Percentiles rank a stretch among this genome's conserved stretches.
Evolutionary conservation across 2,113 vertebrate genomes (phyloP).

Genomic region (Heterotis niloticus): DNA sequence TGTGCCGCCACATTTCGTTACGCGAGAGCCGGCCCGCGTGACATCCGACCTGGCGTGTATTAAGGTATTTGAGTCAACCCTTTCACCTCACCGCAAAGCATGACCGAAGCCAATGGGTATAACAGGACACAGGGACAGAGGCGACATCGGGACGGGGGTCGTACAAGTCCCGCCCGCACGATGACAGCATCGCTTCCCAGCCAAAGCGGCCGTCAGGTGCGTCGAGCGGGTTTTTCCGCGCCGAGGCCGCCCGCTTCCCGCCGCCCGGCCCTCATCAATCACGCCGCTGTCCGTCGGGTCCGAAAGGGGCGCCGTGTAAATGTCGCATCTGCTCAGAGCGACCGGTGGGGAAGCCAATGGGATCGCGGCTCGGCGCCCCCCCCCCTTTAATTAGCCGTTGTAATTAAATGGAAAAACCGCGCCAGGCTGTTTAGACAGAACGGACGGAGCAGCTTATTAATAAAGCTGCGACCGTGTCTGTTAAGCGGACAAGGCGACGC

Average conservation of each 20-base stretch:
- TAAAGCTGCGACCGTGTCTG: slow-evolving; percentile 69
- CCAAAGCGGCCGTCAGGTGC: slow-evolving; percentile 48
- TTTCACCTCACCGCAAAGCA: too few species aligned
- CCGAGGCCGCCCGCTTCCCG: slow-evolving; percentile 63
- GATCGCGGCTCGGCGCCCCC: slow-evolving; percentile 57
- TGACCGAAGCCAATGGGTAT: too few species aligned
- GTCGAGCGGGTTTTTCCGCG: slow-evolving; percentile 44
- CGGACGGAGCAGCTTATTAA: slow-evolving; percentile 76
- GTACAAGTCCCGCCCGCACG: slow-evolving; percentile 24
- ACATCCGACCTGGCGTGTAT: too few species aligned
- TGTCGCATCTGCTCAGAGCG: slow-evolving; percentile 81
- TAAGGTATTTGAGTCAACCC: too few species aligned
- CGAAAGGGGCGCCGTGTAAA: slow-evolving; percentile 79
- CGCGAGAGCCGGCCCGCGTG: too few species aligned
- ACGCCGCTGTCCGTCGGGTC: slow-evolving; percentile 70
- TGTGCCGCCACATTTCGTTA: too few species aligned
- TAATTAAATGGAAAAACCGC: slow-evolving; percentile 72
- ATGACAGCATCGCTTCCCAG: slow-evolving; percentile 29
- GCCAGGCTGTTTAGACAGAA: slow-evolving; percentile 70
- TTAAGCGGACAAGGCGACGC: slow-evolving; percentile 65
- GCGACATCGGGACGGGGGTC: not conserved
- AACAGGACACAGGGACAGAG: too few species aligned
- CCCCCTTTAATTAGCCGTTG: slow-evolving; percentile 75
- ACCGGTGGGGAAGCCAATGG: slow-evolving; percentile 66
- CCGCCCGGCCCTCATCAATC: slow-evolving; percentile 79